Conservation (phyloP, 2,113 vertebrate species). For the Pagrus major region DNA sequence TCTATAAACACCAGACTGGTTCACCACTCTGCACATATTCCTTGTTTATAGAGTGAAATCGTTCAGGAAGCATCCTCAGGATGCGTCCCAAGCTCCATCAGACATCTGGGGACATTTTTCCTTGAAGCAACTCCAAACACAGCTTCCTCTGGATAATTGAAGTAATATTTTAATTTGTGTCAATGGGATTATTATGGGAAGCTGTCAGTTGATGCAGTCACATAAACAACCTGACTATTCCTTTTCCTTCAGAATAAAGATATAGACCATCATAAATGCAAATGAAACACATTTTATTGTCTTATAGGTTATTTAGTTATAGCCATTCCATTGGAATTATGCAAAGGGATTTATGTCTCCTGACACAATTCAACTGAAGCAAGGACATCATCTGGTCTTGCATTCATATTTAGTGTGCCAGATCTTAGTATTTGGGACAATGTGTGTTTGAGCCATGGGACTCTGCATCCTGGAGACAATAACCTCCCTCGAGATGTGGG, state of each 20-base stretch:
- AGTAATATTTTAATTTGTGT: background rate
- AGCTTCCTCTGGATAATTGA: background rate
- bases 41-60: background rate
- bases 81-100: background rate
- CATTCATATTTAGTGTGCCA: background rate
- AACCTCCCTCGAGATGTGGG: background rate
- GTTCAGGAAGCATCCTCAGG: background rate
- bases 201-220: background rate
- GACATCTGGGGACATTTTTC: background rate
- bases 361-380: background rate
- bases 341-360: background rate
- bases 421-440: constrained; percentile 5
- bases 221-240: background rate
- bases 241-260: background rate
- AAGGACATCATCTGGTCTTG: background rate
- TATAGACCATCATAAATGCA: background rate
- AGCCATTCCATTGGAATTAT: background rate
- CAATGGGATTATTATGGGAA: background rate
- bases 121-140: constrained; percentile 19
- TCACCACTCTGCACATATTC: background rate
- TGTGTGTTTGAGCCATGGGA: background rate
- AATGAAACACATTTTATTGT: background rate
- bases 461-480: constrained; percentile 2
- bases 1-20: background rate
- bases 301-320: background rate